These are phyloP conservation scores for Apomyelois bistriatella DNA, from an alignment of 2,888 invertebrate genomes.

Conservation along the genomic window DNA sequence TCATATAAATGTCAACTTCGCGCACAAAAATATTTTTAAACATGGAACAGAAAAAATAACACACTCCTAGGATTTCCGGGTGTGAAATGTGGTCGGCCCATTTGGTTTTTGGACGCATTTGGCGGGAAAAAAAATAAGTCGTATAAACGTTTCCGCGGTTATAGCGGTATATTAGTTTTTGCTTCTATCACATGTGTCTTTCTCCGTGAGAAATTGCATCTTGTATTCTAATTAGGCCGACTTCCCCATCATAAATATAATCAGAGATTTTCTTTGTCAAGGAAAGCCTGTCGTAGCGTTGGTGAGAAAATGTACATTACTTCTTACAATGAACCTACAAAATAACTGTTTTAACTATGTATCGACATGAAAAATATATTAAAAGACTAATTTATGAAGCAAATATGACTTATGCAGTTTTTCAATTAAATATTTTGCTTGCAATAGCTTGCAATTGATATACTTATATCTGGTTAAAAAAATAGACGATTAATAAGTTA, in stretches of 20 bases:
- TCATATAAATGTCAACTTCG: not conserved
- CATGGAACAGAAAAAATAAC: slow-evolving; percentile 51
- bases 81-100: slow-evolving; percentile 69
- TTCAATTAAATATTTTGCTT: too few relatives aligned
- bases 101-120: slow-evolving; percentile 62
- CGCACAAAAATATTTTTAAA: slow-evolving; percentile 16
- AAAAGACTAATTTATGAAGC: not conserved
- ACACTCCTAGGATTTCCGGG: slow-evolving; percentile 66
- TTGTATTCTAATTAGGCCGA: slow-evolving; percentile 51
- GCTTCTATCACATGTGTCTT: slow-evolving; percentile 41
- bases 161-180: slow-evolving; percentile 49
- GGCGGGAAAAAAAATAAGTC: slow-evolving; percentile 38
- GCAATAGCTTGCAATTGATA: too few relatives aligned
- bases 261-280: slow-evolving; percentile 10
- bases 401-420: not conserved
- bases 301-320: slow-evolving; percentile 10
- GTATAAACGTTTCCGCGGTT: slow-evolving; percentile 40
- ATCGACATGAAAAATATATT: not conserved
- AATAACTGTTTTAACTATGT: not conserved
- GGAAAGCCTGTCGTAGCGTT: not conserved
- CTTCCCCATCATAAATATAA: slow-evolving; percentile 22
- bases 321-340: slow-evolving; percentile 1
- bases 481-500: too few relatives aligned
- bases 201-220: slow-evolving; percentile 49
- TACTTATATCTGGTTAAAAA: too few relatives aligned